These are phyloP conservation scores for Napeogenes sylphis DNA, from an alignment of 2,888 invertebrate genomes.

Conservation along the genomic window DNA sequence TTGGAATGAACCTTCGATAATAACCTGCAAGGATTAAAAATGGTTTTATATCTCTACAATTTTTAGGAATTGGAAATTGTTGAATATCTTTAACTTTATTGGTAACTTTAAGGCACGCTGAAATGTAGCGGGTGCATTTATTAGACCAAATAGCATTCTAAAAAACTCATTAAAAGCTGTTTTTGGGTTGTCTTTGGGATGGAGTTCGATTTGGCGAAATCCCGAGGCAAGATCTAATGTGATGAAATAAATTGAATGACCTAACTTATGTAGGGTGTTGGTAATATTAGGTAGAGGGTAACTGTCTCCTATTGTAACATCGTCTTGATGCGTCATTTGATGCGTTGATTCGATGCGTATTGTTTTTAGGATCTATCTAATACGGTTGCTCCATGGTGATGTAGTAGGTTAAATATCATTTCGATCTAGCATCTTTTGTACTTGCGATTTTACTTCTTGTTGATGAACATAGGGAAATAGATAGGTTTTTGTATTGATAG, in stretches of 20 bases:
- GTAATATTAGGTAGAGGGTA: too few relatives aligned
- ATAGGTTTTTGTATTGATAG: constrained; percentile 27
- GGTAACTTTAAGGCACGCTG: constrained; percentile 21
- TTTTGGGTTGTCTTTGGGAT: constrained; percentile 15
- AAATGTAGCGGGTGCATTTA: constrained; percentile 29
- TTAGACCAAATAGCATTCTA: constrained; percentile 26
- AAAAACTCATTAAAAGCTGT: constrained; percentile 30
- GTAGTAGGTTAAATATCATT: constrained; percentile 27
- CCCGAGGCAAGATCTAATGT: too few relatives aligned
- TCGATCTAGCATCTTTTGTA: constrained; percentile 30
- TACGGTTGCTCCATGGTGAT: constrained; percentile 15
- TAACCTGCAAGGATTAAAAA: too few relatives aligned
- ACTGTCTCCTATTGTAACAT: too few relatives aligned
- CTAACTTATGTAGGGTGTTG: too few relatives aligned
- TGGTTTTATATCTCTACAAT: too few relatives aligned
- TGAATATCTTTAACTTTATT: too few relatives aligned
- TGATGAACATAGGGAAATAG: constrained; percentile 30
- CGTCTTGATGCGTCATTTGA: too few relatives aligned
- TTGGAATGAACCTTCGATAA: too few relatives aligned
- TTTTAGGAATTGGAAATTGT: too few relatives aligned
- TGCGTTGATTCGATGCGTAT: too few relatives aligned
- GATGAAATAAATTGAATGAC: neutral
- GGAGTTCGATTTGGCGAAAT: too few relatives aligned
- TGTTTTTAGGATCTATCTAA: constrained; percentile 13
- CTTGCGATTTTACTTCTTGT: constrained; percentile 27